These are phyloP conservation scores for Bubo blakistoni DNA, from an alignment of 2,113 vertebrate species.

Conservation along the genomic window DNA sequence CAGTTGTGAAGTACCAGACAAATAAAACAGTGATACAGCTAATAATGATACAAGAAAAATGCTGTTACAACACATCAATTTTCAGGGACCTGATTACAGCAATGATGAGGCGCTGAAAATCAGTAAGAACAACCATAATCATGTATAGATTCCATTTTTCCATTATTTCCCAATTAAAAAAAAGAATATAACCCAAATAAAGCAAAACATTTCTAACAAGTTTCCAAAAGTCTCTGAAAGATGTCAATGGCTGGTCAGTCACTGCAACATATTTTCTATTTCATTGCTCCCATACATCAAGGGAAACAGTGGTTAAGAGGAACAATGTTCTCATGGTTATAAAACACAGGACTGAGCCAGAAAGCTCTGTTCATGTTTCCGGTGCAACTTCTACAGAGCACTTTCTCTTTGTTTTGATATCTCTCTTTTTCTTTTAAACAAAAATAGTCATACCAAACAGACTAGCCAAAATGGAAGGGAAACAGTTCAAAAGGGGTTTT, in stretches of 20 bases:
- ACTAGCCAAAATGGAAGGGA: neutral
- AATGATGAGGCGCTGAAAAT: neutral
- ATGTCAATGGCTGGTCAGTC: neutral
- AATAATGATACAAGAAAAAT: neutral
- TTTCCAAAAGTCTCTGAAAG: neutral
- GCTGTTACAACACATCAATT: neutral
- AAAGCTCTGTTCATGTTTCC: neutral
- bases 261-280: neutral
- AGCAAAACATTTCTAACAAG: neutral
- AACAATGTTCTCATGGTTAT: neutral
- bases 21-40: neutral
- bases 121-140: neutral
- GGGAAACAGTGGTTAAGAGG: neutral
- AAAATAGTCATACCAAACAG: neutral
- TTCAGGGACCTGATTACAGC: neutral
- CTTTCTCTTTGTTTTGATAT: neutral
- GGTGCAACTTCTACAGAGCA: neutral
- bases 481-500: constrained; percentile 10
- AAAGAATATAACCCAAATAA: neutral
- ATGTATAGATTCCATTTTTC: neutral
- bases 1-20: neutral
- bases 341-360: neutral
- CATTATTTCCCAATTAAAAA: neutral
- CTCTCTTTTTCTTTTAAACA: neutral
- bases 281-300: neutral